Percentiles rank a stretch among this genome's conserved stretches.
phyloP scores from a whole-genome alignment of 92 coral and sea anemone genomes.

The Actinernus sp. region DNA sequence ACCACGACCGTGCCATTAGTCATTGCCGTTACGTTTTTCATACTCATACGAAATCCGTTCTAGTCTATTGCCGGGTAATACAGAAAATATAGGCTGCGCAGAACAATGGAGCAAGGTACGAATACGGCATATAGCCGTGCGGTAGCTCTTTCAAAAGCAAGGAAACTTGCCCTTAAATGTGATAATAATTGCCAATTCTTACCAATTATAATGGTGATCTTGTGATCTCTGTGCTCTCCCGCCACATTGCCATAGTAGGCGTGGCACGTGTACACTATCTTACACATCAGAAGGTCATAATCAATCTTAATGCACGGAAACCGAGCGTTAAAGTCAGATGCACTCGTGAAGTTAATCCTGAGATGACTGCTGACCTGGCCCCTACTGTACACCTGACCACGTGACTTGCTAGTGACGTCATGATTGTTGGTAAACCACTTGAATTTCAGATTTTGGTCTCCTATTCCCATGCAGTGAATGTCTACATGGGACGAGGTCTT shows the following conservation, averaged over 20 bases:
- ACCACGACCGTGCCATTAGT: too few species aligned
- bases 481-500: slow-evolving; percentile 17
- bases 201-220: too few species aligned
- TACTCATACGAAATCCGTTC: too few species aligned
- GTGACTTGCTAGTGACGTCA: slow-evolving; percentile 31
- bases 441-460: slow-evolving; percentile 9
- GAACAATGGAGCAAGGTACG: too few species aligned
- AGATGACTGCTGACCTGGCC: slow-evolving; percentile 5
- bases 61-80: too few species aligned
- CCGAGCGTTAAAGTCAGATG: slow-evolving; percentile 1
- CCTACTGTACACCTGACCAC: slow-evolving; percentile 23
- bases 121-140: too few species aligned
- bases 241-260: slow-evolving; percentile 5
- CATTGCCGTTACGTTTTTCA: too few species aligned
- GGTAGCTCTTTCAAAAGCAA: too few species aligned
- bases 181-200: too few species aligned
- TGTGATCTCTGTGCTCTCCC: too few species aligned
- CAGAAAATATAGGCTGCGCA: too few species aligned
- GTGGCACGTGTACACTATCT: slow-evolving; percentile 11
- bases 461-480: slow-evolving; percentile 12
- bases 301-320: neutral
- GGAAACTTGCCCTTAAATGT: too few species aligned
- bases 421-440: slow-evolving; percentile 12
- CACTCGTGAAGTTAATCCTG: slow-evolving; percentile 27
- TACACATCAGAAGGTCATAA: neutral